Evolutionary conservation across 2,888 invertebrate species (phyloP).

Genomic region (Coecobrya sp.): DNA sequence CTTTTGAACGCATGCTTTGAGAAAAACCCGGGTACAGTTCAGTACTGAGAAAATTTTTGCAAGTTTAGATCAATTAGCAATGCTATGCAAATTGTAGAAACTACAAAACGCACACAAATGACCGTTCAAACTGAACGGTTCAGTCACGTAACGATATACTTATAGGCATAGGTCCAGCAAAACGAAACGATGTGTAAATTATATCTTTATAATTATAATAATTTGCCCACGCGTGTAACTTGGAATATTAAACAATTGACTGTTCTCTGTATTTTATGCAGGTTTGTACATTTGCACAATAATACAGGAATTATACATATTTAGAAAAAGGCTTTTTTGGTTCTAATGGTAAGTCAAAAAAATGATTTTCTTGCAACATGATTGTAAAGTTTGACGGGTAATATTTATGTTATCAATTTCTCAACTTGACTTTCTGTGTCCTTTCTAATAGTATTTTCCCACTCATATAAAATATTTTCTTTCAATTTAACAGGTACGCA

Average conservation of each 20-base stretch:
- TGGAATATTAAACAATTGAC: neutral
- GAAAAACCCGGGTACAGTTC: no score
- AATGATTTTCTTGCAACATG: neutral
- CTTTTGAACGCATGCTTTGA: no score
- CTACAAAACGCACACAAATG: no score
- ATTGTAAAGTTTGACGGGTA: neutral
- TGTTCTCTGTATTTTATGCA: neutral
- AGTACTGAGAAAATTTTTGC: no score
- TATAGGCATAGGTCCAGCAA: no score
- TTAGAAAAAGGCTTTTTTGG: neutral
- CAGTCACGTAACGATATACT: no score
- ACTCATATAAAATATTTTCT: constrained; percentile 49
- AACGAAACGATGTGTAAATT: no score
- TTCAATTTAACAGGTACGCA: constrained; percentile 54
- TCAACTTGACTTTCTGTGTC: neutral
- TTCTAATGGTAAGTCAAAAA: no score
- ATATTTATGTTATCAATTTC: neutral
- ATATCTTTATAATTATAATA: neutral
- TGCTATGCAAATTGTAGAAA: no score
- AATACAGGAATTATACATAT: constrained; percentile 22
- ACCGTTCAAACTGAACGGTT: no score
- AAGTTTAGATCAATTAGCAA: no score
- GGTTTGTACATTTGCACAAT: neutral
- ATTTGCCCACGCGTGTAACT: neutral
- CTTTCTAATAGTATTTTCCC: neutral